A percentile compares a stretch with the other conserved stretches of the same genome.
Evolutionary conservation across 2,797 vertebrate genomes (phyloP).

Genomic region (Nasua narica): DNA sequence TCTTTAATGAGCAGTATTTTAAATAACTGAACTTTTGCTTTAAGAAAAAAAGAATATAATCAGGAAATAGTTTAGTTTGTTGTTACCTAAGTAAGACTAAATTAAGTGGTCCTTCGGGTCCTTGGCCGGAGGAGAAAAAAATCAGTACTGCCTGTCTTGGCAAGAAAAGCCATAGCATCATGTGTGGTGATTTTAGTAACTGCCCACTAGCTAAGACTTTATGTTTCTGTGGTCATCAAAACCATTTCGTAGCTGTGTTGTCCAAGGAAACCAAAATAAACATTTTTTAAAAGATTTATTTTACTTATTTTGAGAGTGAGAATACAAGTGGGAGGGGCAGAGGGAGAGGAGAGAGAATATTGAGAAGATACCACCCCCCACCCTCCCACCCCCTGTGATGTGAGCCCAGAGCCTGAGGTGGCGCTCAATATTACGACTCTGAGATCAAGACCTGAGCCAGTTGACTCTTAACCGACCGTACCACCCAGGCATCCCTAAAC

Average conservation of each 20-base stretch:
- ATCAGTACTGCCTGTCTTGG: neutral
- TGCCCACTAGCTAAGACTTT: neutral
- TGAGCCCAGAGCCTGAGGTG: neutral
- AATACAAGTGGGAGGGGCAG: neutral
- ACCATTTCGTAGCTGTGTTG: conserved; percentile 21
- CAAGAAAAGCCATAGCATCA: neutral
- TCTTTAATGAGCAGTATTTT: conserved; percentile 21
- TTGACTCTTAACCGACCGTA: neutral
- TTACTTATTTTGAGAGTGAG: neutral
- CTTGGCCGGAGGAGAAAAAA: neutral
- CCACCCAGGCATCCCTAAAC: neutral
- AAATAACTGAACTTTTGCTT: conserved; percentile 40
- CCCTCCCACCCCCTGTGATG: neutral
- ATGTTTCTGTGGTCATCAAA: conserved; percentile 17
- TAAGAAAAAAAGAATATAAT: conserved; percentile 21
- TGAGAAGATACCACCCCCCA: neutral
- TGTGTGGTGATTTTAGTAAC: conserved; percentile 24
- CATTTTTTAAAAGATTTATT: conserved; percentile 10
- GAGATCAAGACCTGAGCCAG: neutral
- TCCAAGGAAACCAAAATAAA: conserved; percentile 51
- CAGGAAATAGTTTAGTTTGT: neutral
- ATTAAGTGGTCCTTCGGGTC: conserved; percentile 3
- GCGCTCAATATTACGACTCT: neutral
- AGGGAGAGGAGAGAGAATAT: neutral
- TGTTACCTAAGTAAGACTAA: neutral